These are phyloP conservation scores for Tylochromis polylepis DNA, from an alignment of 2,113 vertebrate species.

Conservation along the genomic window DNA sequence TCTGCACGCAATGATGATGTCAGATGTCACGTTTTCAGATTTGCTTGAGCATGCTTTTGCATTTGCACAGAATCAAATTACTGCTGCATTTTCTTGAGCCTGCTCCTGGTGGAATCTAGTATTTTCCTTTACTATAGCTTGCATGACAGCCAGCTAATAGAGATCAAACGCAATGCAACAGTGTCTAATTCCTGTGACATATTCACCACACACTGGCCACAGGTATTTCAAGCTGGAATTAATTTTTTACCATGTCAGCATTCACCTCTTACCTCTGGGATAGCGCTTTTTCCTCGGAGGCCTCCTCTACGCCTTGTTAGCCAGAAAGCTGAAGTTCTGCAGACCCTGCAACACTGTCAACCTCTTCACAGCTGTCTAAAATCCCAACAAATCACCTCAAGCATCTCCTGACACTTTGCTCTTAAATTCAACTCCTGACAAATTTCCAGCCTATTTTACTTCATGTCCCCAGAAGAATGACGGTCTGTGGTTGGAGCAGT, in stretches of 20 bases:
- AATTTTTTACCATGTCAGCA: conserved; percentile 57
- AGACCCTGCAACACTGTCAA: conserved; percentile 61
- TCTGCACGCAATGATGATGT: neutral
- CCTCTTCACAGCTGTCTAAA: conserved; percentile 44
- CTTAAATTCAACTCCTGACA: conserved; percentile 49
- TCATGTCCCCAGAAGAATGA: conserved; percentile 14
- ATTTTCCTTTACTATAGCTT: neutral
- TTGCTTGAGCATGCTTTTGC: neutral
- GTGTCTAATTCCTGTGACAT: conserved; percentile 6
- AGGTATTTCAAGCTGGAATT: conserved; percentile 40
- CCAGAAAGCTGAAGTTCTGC: conserved; percentile 48
- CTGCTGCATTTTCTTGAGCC: neutral
- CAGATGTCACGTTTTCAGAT: conserved; percentile 14
- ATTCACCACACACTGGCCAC: conserved; percentile 3
- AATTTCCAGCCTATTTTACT: conserved; percentile 27
- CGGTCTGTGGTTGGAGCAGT: neutral
- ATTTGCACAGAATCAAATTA: neutral
- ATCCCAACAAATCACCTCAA: conserved; percentile 57
- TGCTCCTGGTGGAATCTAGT: neutral
- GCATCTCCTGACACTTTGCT: conserved; percentile 48
- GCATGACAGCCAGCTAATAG: neutral
- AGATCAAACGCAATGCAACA: conserved; percentile 14
- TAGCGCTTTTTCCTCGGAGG: conserved; percentile 35
- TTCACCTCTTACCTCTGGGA: conserved; percentile 39
- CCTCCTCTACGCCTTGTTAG: conserved; percentile 53